Base-by-base conservation (phyloP, 2,888 invertebrate genomes). In the Andrena praecox region DNA sequence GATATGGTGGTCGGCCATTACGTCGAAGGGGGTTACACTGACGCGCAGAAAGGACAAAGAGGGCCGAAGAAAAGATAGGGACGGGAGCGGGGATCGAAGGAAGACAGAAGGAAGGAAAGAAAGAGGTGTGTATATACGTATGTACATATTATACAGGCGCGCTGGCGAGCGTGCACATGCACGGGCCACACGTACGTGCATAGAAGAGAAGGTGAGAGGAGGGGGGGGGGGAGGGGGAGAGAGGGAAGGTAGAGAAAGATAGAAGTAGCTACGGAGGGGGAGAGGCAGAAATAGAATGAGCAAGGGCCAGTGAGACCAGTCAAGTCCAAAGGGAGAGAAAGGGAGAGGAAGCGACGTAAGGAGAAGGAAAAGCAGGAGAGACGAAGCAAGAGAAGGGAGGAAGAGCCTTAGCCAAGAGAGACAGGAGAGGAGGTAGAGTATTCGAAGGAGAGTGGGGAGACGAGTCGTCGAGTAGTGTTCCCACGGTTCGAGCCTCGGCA, bases 401-500 rank as follows among this genome's bases (percentile, higher is more conserved):
- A 84, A 84, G 87, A 85, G 87, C 85, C 84, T 67, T 79, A 87
- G 84, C 70, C 59, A 79, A 85, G 85, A 85, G 87, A 85, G 85
- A 80, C 60, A 59, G 80, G 67, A 80, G 83, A 82, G 85, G 79
- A 89, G 86, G 84, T 88, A 90, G 85, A 87, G 56, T 56, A 87
- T 85, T 84, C 82, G 84, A 77, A 77, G 75, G 84, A 80, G 83
- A 86, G 92, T 90, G 91, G 91, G 92, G 92, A 92, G 91, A 92
- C 90, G 92, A 92, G 92, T 93, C 92, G 92, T 88, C 92, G 92
- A 93, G 93, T 91, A 90, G 93, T 93, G 93, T 93, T 94, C 95
- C 94, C 95, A 95, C 95, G 95, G 95, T 95, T 95, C 95, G 94
- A 95, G 95, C 94, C 95, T 94, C 95, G 94, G 95, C 95, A 95